phyloP scores from a whole-genome alignment of 1,140 invertebrate species.

The Palaemon carinicauda region DNA sequence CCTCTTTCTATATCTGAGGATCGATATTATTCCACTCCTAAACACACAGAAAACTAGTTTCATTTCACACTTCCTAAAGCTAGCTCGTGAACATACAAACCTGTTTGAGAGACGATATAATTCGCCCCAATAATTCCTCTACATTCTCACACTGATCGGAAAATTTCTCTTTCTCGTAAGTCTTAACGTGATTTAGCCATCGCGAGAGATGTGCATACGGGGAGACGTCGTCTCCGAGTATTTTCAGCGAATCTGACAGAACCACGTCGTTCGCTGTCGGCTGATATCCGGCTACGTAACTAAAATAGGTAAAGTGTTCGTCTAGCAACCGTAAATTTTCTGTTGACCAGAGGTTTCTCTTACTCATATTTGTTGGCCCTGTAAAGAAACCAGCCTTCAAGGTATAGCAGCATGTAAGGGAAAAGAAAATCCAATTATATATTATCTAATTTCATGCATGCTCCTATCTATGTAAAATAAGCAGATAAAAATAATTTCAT shows the following conservation, averaged over 20 bases:
- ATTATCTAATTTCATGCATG: too few relatives aligned
- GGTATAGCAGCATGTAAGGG: too few relatives aligned
- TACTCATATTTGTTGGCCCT: constrained; percentile 13
- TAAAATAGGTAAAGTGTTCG: neutral
- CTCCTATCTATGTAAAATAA: too few relatives aligned
- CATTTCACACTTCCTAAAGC: too few relatives aligned
- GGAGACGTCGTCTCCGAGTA: neutral
- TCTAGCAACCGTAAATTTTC: constrained; percentile 10
- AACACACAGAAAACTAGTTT: too few relatives aligned
- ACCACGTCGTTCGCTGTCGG: neutral
- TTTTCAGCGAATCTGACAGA: neutral
- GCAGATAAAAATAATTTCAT: too few relatives aligned
- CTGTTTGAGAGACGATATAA: neutral
- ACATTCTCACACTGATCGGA: neutral
- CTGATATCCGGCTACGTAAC: constrained; percentile 11
- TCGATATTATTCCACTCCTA: too few relatives aligned
- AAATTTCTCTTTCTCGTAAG: neutral
- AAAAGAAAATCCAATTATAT: too few relatives aligned
- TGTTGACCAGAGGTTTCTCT: neutral
- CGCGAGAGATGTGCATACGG: neutral
- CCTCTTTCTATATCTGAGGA: too few relatives aligned
- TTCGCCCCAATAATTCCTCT: neutral
- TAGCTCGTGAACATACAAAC: neutral
- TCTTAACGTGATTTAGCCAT: constrained; percentile 16
- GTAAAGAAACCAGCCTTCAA: neutral